phyloP scores from a whole-genome alignment of 2,113 vertebrate species.

The Lophius piscatorius region DNA sequence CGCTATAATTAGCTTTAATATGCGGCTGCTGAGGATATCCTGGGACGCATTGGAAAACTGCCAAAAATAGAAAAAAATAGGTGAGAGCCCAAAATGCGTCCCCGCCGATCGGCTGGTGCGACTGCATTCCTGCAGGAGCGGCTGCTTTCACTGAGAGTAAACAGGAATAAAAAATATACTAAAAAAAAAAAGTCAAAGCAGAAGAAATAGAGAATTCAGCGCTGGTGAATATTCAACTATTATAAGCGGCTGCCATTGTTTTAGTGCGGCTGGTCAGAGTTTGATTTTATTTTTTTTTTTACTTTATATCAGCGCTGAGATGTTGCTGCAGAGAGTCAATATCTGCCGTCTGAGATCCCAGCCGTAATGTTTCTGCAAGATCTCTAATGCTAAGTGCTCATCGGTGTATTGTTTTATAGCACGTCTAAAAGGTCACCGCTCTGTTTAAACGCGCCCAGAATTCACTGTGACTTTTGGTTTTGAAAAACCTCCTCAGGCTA shows the following conservation, averaged over 20 bases:
- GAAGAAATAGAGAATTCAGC: conserved; percentile 10
- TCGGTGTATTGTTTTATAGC: conserved; percentile 6
- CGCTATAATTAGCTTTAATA: conserved; percentile 66
- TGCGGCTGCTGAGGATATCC: conserved; percentile 49
- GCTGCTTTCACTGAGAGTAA: conserved; percentile 12
- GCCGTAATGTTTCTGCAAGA: neutral
- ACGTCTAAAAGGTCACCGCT: conserved; percentile 17
- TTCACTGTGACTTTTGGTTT: neutral
- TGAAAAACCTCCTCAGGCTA: neutral
- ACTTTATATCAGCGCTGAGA: too few relatives aligned
- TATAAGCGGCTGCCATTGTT: neutral
- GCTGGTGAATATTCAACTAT: conserved; percentile 19
- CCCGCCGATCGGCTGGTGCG: conserved; percentile 40
- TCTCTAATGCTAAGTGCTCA: conserved; percentile 6
- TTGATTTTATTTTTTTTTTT: too few relatives aligned
- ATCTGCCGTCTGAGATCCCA: neutral
- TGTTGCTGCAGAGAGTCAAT: conserved; percentile 2
- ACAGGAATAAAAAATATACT: too few relatives aligned
- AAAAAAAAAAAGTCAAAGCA: conserved; percentile 1
- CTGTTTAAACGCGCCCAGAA: neutral
- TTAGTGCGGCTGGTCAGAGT: conserved; percentile 3
- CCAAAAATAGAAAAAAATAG: conserved; percentile 54
- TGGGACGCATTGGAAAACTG: conserved; percentile 41
- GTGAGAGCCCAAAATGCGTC: conserved; percentile 31
- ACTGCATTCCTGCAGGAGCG: conserved; percentile 28